Evolutionary conservation across 2,888 invertebrate species (phyloP).

Genomic region (Tubulanus polymorphus): DNA sequence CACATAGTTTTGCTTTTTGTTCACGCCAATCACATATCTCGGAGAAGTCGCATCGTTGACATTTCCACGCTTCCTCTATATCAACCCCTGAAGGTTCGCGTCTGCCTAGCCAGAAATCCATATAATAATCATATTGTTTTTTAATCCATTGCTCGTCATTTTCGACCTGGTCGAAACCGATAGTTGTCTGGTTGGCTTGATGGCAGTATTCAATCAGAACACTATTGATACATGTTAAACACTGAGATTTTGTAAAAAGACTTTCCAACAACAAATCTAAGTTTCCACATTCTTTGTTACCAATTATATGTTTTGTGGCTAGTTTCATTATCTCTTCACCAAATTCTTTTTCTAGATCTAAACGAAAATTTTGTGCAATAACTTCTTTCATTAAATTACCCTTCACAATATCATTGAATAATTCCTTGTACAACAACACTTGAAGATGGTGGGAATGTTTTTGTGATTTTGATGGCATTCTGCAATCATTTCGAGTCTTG

Average conservation of each 20-base stretch:
- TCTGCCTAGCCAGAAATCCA: slow-evolving; percentile 37
- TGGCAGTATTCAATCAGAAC: slow-evolving; percentile 38
- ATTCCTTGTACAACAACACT: slow-evolving; percentile 40
- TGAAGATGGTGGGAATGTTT: slow-evolving; percentile 35
- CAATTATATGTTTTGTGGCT: slow-evolving; percentile 14
- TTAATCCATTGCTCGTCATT: slow-evolving; percentile 29
- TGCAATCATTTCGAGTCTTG: slow-evolving; percentile 30
- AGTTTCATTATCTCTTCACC: slow-evolving; percentile 26
- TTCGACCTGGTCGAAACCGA: slow-evolving; percentile 24
- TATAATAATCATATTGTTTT: slow-evolving; percentile 19
- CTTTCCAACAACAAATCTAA: slow-evolving; percentile 24
- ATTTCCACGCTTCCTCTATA: slow-evolving; percentile 50
- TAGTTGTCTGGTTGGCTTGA: slow-evolving; percentile 31
- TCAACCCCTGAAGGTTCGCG: slow-evolving; percentile 39
- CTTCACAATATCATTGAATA: slow-evolving; percentile 44
- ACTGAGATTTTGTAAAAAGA: slow-evolving; percentile 27
- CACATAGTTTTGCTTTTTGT: slow-evolving; percentile 24
- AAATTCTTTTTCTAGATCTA: slow-evolving; percentile 28
- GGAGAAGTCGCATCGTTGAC: slow-evolving; percentile 40
- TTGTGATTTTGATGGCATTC: slow-evolving; percentile 33
- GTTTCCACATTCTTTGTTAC: slow-evolving; percentile 14
- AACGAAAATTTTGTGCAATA: slow-evolving; percentile 28
- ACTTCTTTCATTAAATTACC: slow-evolving; percentile 28
- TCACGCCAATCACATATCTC: slow-evolving; percentile 44
- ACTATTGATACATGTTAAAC: slow-evolving; percentile 32